Evolutionary conservation across 2,113 vertebrate genomes (phyloP).

Genomic region (Tragelaphus imberbis): DNA sequence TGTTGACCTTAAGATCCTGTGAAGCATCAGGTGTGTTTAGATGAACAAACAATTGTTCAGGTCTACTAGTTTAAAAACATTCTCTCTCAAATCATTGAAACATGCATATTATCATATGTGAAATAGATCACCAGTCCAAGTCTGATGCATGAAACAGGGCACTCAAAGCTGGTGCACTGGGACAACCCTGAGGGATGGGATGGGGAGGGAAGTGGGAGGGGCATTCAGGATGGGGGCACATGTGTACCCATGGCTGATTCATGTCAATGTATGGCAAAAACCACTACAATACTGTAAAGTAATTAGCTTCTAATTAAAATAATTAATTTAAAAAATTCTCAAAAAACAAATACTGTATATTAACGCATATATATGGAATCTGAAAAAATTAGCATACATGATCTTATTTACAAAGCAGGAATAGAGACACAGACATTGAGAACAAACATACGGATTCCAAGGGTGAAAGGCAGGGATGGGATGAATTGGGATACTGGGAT

Average conservation of each 20-base stretch:
- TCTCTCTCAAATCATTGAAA: background rate
- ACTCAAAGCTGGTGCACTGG: background rate
- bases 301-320: background rate
- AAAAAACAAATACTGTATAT: background rate
- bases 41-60: background rate
- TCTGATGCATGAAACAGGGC: background rate
- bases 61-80: background rate
- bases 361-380: background rate
- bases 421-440: background rate
- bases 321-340: background rate
- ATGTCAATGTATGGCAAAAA: background rate
- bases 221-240: background rate
- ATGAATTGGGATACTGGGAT: background rate
- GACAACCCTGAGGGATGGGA: background rate
- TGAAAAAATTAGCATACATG: background rate
- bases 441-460: background rate
- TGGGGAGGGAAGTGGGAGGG: background rate
- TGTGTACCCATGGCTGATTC: background rate
- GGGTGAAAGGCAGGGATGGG: background rate
- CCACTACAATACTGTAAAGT: background rate
- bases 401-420: background rate
- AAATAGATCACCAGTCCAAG: background rate
- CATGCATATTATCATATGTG: background rate
- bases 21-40: background rate
- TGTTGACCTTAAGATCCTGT: background rate